Conservation (phyloP, 2,797 vertebrate species). For the Myotis findleyi region DNA sequence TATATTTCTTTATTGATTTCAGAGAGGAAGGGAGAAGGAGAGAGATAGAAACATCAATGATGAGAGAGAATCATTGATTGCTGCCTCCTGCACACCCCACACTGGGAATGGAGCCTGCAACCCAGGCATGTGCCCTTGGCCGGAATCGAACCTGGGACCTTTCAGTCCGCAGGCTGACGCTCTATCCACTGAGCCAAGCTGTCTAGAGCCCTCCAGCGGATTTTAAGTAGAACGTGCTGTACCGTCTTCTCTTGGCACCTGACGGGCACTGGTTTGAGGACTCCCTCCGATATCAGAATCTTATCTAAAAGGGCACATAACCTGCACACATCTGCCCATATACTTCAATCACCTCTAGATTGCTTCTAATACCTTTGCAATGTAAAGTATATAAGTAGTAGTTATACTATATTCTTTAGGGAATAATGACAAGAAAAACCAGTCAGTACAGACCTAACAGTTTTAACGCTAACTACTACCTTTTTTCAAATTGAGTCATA, state of each 20-base stretch:
- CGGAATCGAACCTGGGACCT: too few relatives aligned
- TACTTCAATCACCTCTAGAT: not conserved
- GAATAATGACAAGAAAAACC: not conserved
- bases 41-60: too few relatives aligned
- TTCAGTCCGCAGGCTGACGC: too few relatives aligned
- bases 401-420: not conserved
- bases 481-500: conserved; percentile 2
- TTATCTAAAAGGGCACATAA: not conserved
- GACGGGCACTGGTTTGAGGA: not conserved
- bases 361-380: not conserved
- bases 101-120: too few relatives aligned
- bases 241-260: not conserved
- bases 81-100: too few relatives aligned
- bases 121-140: too few relatives aligned
- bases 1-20: too few relatives aligned
- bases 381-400: not conserved
- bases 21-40: too few relatives aligned
- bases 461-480: not conserved
- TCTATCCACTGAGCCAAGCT: too few relatives aligned
- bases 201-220: not conserved
- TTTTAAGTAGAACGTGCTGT: not conserved
- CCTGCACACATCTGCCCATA: too few relatives aligned
- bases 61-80: too few relatives aligned
- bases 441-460: not conserved
- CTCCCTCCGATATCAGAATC: too few relatives aligned